Conservation (phyloP, 2,888 invertebrate genomes). For the Drosophila formosana region DNA sequence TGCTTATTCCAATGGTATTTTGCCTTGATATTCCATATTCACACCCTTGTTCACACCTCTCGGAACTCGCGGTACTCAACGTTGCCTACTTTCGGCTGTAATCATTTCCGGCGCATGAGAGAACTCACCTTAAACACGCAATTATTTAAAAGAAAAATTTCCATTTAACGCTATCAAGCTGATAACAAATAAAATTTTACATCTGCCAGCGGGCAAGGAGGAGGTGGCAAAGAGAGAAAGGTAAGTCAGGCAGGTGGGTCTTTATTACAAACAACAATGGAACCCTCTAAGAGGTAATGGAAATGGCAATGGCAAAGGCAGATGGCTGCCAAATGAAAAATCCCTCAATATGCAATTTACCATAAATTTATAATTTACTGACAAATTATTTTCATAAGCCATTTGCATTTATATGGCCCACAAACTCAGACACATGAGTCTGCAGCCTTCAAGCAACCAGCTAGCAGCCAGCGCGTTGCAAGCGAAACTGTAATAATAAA, state of each 20-base stretch:
- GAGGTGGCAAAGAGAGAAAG: slow-evolving; percentile 16
- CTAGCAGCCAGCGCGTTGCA: neutral
- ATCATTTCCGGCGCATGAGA: slow-evolving; percentile 54
- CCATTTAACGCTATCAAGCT: slow-evolving; percentile 72
- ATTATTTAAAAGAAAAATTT: slow-evolving; percentile 66
- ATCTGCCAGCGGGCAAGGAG: slow-evolving; percentile 39
- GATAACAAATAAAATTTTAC: slow-evolving; percentile 61
- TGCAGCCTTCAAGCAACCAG: neutral
- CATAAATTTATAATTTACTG: slow-evolving; percentile 81
- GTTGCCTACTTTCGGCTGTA: slow-evolving; percentile 43
- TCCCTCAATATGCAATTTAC: slow-evolving; percentile 80
- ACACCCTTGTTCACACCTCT: slow-evolving; percentile 27
- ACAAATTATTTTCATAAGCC: slow-evolving; percentile 80
- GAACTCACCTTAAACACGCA: slow-evolving; percentile 69
- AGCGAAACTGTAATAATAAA: neutral
- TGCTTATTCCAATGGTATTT: slow-evolving; percentile 28
- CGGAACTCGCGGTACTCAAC: slow-evolving; percentile 16
- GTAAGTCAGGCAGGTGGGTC: slow-evolving; percentile 31
- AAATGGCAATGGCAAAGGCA: slow-evolving; percentile 43
- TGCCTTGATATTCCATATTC: neutral
- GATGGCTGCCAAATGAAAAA: slow-evolving; percentile 62
- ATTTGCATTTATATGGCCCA: slow-evolving; percentile 73
- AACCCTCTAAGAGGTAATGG: slow-evolving; percentile 14
- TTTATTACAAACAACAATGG: slow-evolving; percentile 56
- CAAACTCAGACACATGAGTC: slow-evolving; percentile 30